phyloP scores from a whole-genome alignment of 2,797 vertebrate species.

The Betta splendens region DNA sequence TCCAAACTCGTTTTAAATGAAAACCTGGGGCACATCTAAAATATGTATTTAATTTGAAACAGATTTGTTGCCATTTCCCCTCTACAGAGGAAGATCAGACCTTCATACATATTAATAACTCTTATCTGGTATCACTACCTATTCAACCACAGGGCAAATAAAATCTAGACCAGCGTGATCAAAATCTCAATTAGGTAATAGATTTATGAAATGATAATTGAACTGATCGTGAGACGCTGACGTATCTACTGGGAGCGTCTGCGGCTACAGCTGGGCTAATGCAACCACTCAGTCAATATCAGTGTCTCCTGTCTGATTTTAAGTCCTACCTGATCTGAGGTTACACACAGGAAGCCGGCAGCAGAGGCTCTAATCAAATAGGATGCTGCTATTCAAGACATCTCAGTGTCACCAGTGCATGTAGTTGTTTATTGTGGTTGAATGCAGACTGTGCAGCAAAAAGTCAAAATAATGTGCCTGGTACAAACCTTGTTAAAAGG shows the following conservation, averaged over 20 bases:
- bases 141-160: slow-evolving; percentile 43
- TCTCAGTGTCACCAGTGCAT: slow-evolving; percentile 1
- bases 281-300: slow-evolving; percentile 3
- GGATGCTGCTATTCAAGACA: slow-evolving; percentile 4
- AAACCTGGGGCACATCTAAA: slow-evolving; percentile 15
- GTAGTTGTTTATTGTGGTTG: slow-evolving; percentile 28
- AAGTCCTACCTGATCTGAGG: background rate
- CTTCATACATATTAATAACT: slow-evolving; percentile 45
- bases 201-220: slow-evolving; percentile 28
- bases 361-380: slow-evolving; percentile 3
- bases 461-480: slow-evolving; percentile 21
- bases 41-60: slow-evolving; percentile 24
- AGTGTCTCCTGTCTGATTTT: background rate
- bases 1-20: slow-evolving; percentile 28
- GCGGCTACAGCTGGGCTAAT: background rate
- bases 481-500: background rate
- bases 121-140: slow-evolving; percentile 38
- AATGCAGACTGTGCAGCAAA: slow-evolving; percentile 25
- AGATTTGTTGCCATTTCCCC: slow-evolving; percentile 25
- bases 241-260: slow-evolving; percentile 2
- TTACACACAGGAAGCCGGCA: background rate
- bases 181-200: slow-evolving; percentile 40
- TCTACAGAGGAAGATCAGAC: slow-evolving; percentile 19
- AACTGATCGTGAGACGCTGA: background rate
- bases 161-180: slow-evolving; percentile 24